Evolutionary conservation across 2,888 invertebrate genomes (phyloP), one percentile per base, ranked within the genome.

Genomic region (Drosophila falleni): DNA sequence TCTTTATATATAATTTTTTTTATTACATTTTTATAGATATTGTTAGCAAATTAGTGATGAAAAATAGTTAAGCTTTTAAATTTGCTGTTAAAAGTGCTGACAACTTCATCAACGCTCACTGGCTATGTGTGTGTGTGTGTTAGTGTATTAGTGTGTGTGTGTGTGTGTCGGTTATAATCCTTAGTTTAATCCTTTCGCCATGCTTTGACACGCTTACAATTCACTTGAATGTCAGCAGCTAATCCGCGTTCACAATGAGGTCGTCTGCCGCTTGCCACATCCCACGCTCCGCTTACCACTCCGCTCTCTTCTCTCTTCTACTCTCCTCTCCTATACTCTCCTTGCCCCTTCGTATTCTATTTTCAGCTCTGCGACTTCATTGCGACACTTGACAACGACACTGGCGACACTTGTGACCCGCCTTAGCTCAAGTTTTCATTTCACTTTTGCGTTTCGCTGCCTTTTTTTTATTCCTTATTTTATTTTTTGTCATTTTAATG

Each of bases 121-220:
- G 50, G 41, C 4, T 33, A n/a, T 53, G 35, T 50, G 53, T 58
- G 23, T 44, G 10, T 37, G 47, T 53, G 11, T 44, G 33, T 49
- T 23, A 70, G 62, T 50, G 19, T 50, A 37, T 54, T 3, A 4
- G 29, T 29, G 29, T 29, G 19, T 39, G 0, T 37, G 50, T 53
- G 50, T 65, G 58, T 67, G 47, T 54, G 51, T 56, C 68, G 71
- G 81, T 85, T 82, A 81, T 89, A 83, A 84, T 87, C 84, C 81
- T 72, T 74, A 65, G 79, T 61, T 71, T 84, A 89, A 89, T 89
- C 89, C 85, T 81, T 87, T 87, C 67, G 70, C 87, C 81, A 77
- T 73, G 85, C 87, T 87, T 77, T 85, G 85, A 83, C 85, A 85
- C 85, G 79, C 85, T 89, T 80, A 89, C 85, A 87, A 89, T 85